phyloP scores from a whole-genome alignment of 1,140 invertebrate species.

The Drosophila subobscura region DNA sequence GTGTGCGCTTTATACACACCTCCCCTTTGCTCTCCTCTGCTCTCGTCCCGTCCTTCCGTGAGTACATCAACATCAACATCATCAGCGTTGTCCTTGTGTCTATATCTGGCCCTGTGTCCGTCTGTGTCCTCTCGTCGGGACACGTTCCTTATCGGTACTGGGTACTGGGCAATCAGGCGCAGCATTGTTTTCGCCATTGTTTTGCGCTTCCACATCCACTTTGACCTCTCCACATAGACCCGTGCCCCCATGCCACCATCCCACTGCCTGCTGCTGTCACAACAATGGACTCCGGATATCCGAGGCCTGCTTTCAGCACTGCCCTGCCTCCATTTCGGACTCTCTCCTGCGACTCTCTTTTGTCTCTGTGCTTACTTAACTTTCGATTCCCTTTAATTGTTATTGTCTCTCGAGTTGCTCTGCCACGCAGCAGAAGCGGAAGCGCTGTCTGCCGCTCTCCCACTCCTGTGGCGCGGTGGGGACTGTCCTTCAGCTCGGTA shows the following conservation, averaged over 20 bases:
- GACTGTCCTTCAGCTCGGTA: conserved; percentile 1
- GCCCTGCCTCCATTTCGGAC: not conserved
- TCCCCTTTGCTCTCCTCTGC: not conserved
- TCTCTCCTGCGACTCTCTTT: not conserved
- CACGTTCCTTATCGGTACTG: conserved; percentile 45
- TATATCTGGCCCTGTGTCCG: not conserved
- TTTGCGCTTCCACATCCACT: conserved; percentile 26
- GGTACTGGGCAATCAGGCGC: conserved; percentile 57
- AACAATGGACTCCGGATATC: conserved; percentile 31
- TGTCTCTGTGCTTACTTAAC: conserved; percentile 9
- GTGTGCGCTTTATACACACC: conserved; percentile 15
- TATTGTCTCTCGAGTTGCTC: conserved; percentile 7
- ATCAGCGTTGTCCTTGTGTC: conserved; percentile 22
- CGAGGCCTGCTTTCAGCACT: conserved; percentile 7
- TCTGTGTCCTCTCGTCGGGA: conserved; percentile 39
- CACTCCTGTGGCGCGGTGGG: not conserved
- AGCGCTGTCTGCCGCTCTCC: not conserved
- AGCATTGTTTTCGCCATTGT: conserved; percentile 67
- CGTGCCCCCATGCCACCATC: no score
- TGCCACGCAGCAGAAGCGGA: not conserved
- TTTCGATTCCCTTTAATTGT: conserved; percentile 40
- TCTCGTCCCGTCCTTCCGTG: no score
- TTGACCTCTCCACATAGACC: not conserved
- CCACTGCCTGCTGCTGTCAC: not conserved
- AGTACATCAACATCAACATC: conserved; percentile 6